phyloP scores from a whole-genome alignment of 2,113 vertebrate species.

The Odocoileus hemionus region DNA sequence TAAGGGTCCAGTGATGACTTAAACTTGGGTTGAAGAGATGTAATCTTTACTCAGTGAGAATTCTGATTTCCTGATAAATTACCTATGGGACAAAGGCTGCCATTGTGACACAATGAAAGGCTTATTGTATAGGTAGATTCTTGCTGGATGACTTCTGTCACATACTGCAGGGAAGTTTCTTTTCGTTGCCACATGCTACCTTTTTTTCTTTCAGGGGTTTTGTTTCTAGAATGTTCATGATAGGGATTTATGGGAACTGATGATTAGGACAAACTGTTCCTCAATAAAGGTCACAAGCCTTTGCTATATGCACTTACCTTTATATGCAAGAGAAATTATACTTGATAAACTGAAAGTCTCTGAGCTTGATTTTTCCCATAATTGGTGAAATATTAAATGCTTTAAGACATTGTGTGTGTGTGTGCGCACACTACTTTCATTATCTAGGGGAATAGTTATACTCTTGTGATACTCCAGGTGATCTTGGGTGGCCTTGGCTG shows the following conservation, averaged over 20 bases:
- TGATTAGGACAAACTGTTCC: background rate
- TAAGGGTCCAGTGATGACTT: background rate
- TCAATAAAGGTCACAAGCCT: background rate
- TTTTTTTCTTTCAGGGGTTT: background rate
- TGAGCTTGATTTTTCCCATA: background rate
- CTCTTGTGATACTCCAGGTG: background rate
- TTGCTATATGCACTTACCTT: background rate
- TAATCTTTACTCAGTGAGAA: conserved; percentile 20
- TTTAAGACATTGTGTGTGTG: background rate
- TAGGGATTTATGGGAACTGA: background rate
- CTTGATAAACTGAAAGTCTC: background rate
- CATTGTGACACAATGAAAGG: conserved; percentile 43
- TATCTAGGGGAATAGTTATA: background rate
- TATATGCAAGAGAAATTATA: background rate
- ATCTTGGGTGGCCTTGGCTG: background rate
- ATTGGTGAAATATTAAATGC: background rate
- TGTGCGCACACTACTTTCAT: background rate
- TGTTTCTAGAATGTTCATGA: background rate
- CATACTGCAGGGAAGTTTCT: background rate
- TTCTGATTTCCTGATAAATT: conserved; percentile 45
- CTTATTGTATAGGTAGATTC: background rate
- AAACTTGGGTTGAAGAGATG: background rate
- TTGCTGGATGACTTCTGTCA: background rate
- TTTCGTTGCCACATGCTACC: background rate
- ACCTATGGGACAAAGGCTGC: conserved; percentile 7